A percentile compares a stretch with the other conserved stretches of the same genome.
Evolutionary conservation across 2,888 invertebrate genomes (phyloP).

Genomic region (Helleia helle): DNA sequence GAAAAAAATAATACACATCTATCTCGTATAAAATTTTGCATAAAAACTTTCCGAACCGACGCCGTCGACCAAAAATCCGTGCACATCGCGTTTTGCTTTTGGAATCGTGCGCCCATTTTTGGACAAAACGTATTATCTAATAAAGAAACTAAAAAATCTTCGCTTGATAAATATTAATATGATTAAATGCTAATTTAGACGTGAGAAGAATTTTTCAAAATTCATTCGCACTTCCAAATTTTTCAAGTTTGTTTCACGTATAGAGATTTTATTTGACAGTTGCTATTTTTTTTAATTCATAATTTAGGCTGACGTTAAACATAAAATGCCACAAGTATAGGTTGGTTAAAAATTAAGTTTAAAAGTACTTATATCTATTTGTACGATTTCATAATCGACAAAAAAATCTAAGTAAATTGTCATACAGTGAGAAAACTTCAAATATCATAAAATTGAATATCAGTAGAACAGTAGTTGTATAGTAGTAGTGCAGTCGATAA

Average conservation of each 20-base stretch:
- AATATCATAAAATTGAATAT: too few species aligned
- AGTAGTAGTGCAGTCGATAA: too few species aligned
- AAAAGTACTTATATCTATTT: too few species aligned
- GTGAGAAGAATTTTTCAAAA: slow-evolving; percentile 34
- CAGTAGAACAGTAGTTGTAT: too few species aligned
- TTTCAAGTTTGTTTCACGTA: too few species aligned
- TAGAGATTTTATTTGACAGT: slow-evolving; percentile 16
- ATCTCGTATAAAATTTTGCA: slow-evolving; percentile 42
- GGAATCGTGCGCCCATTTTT: slow-evolving; percentile 1
- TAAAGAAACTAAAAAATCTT: slow-evolving; percentile 13
- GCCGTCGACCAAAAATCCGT: slow-evolving; percentile 27
- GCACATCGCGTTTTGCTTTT: slow-evolving; percentile 6
- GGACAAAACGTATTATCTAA: background rate
- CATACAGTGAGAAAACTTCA: too few species aligned
- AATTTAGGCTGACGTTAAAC: too few species aligned
- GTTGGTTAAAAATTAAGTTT: too few species aligned
- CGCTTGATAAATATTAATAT: slow-evolving; percentile 27
- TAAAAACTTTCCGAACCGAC: slow-evolving; percentile 29
- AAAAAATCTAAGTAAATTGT: too few species aligned
- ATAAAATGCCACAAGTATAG: too few species aligned
- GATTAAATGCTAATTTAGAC: slow-evolving; percentile 54
- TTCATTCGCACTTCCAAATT: slow-evolving; percentile 33
- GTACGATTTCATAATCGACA: too few species aligned
- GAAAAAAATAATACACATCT: slow-evolving; percentile 37
- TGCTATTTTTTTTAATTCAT: slow-evolving; percentile 12